phyloP scores from a whole-genome alignment of 2,797 vertebrate genomes.

The Kryptolebias ocellatus region DNA sequence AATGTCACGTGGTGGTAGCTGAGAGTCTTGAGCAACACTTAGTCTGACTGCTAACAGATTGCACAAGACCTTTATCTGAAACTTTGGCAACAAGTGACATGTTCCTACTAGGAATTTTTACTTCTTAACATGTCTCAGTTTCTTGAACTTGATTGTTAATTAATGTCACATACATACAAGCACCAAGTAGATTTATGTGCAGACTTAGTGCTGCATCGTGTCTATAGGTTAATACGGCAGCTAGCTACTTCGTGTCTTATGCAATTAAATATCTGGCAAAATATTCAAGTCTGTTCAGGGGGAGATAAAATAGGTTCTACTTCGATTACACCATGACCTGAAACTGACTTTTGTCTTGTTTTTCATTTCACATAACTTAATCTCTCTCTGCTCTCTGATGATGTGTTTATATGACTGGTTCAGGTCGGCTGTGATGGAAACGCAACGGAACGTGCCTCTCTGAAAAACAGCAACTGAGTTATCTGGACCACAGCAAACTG shows the following conservation, averaged over 20 bases:
- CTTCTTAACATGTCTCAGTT: no score
- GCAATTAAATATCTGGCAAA: conserved; percentile 3
- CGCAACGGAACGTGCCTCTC: conserved; percentile 7
- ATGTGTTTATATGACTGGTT: conserved; percentile 26
- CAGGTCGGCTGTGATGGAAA: conserved; percentile 14
- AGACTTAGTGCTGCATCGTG: not conserved
- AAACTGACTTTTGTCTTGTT: conserved; percentile 27
- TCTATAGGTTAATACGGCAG: not conserved
- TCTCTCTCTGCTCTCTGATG: conserved; percentile 27
- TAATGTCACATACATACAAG: no score
- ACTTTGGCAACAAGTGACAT: no score
- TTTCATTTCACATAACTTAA: conserved; percentile 34
- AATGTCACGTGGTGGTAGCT: no score
- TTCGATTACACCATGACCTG: conserved; percentile 14
- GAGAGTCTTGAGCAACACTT: no score
- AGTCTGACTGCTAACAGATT: no score
- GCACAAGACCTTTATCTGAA: no score
- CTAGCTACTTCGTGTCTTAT: not conserved
- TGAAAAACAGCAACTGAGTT: conserved; percentile 15
- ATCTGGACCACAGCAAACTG: conserved; percentile 30
- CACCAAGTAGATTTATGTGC: no score
- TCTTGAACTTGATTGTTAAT: no score
- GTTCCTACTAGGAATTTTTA: no score
- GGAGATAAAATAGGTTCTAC: conserved; percentile 27
- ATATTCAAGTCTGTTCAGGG: conserved; percentile 8